Base-by-base conservation (phyloP, 2,888 invertebrate species). In the Argynnis bischoffii region DNA sequence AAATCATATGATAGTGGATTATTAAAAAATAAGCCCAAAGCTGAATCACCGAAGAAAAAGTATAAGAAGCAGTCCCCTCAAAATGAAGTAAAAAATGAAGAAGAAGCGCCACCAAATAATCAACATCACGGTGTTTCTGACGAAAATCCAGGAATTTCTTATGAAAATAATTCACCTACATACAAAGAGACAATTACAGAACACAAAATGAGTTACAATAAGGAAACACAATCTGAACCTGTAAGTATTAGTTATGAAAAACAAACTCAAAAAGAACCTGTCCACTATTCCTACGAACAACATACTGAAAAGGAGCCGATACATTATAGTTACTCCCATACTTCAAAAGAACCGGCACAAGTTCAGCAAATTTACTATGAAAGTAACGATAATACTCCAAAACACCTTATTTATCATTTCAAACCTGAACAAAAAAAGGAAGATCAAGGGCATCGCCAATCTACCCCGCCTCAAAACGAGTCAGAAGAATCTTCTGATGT, bases 111-210 rank as follows among this genome's bases (percentile, higher is more conserved):
- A 64, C 84, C 85, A 51, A 76, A 75, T 16, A 79, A 83, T 14
- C 79, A 81, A 55, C 83, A 78, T 46, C 77, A 26, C 2, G 59
- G 31, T n/a, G 48, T 77, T 48, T 79, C 82, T 4, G 79, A 89
- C 64, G 84, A 81, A 55, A 78, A 77, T 64, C 88, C 89, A 13
- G 89, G 89, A 76, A 80, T 88, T 56, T 79, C 84, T 0, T 90
- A 90, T 70, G 90, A 90, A 79, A 86, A 88, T 35, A 86, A 88
- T 74, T 79, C 85, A 1, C 92, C 92, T 6, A 89, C 86, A 66
- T 84, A 88, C 66, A 89, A 88, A 59, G 91, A 92, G 77, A 87
- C 87, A 6, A 82, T 82, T 56, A 87, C 87, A 69, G 87, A 90
- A 79, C 82, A 92, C 77, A 82, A 84, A 59, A 76, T 90, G 16